Conservation (phyloP, 2,113 vertebrate species). For the Diadophis punctatus region DNA sequence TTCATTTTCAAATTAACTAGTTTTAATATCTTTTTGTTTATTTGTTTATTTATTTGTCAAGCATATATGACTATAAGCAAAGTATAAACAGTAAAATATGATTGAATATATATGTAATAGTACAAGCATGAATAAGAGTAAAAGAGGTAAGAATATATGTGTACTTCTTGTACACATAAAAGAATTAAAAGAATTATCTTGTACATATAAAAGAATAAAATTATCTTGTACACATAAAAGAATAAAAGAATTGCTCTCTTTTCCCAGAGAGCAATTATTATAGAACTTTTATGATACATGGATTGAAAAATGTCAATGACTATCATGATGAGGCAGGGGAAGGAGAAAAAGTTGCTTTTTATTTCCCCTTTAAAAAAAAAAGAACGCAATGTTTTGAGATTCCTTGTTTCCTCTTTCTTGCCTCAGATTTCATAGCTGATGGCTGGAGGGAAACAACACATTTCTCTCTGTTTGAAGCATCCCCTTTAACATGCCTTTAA, state of each 20-base stretch:
- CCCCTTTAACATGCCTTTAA: neutral
- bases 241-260: no score
- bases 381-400: neutral
- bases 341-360: neutral
- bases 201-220: no score
- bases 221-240: no score
- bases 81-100: no score
- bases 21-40: neutral
- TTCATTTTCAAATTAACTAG: neutral
- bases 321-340: neutral
- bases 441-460: neutral
- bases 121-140: no score
- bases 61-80: no score
- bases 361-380: neutral
- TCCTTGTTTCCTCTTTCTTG: neutral
- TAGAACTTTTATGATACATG: neutral
- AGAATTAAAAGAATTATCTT: no score
- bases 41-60: no score
- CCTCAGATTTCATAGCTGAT: neutral
- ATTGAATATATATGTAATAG: no score
- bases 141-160: no score
- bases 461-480: neutral
- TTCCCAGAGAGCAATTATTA: neutral
- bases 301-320: neutral
- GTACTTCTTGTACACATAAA: no score